Percentiles rank a stretch among this genome's conserved stretches.
phyloP scores from a whole-genome alignment of 2,113 vertebrate genomes.

The Cichladusa arquata region DNA sequence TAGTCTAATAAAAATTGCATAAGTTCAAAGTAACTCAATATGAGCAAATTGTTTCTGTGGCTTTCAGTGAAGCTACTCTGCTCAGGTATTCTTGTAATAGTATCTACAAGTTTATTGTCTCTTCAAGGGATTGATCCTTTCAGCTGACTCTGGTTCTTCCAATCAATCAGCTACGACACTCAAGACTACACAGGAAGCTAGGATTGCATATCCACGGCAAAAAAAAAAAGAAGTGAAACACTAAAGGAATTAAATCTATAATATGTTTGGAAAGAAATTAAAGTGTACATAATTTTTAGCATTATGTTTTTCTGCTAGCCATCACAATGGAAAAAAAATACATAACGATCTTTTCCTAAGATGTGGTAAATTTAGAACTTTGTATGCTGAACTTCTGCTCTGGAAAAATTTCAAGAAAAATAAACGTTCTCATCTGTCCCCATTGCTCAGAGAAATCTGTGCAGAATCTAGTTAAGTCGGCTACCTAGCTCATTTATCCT shows the following conservation, averaged over 20 bases:
- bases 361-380: not conserved
- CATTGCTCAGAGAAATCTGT: not conserved
- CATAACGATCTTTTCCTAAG: rapidly evolving
- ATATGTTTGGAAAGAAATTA: not conserved
- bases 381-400: not conserved
- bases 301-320: not conserved
- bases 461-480: not conserved
- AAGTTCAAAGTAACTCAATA: constrained; percentile 2
- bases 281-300: not conserved
- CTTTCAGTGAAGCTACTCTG: not conserved
- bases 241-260: not conserved
- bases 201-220: not conserved
- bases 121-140: not conserved
- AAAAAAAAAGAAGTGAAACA: not conserved
- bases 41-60: not conserved
- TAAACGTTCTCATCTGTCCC: not conserved
- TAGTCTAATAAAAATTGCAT: constrained; percentile 2
- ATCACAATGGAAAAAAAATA: not conserved
- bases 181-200: not conserved
- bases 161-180: not conserved
- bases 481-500: not conserved
- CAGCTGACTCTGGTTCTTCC: not conserved
- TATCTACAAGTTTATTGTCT: not conserved
- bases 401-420: not conserved
- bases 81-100: not conserved